Percentiles rank a stretch among this genome's conserved stretches.
phyloP scores from a whole-genome alignment of 2,113 vertebrate genomes.

The Heterochromis multidens region DNA sequence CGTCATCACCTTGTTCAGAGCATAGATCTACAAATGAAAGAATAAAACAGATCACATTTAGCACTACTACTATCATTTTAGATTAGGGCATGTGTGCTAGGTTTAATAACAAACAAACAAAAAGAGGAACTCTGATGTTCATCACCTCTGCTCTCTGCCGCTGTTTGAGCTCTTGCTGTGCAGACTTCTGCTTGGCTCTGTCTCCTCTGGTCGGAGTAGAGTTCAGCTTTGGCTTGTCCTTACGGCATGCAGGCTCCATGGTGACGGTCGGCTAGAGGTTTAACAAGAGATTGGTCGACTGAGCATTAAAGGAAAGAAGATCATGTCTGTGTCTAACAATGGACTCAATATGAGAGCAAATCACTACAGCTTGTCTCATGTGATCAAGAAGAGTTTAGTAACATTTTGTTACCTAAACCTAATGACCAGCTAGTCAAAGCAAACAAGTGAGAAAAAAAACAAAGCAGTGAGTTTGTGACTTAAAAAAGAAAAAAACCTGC shows the following conservation, averaged over 20 bases:
- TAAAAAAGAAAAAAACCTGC: neutral
- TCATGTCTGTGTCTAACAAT: neutral
- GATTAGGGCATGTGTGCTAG: neutral
- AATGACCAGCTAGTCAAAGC: neutral
- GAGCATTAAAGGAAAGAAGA: neutral
- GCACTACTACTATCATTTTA: neutral
- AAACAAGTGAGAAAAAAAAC: neutral
- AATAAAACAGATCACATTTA: neutral
- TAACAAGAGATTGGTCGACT: neutral
- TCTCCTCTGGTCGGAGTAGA: slow-evolving; percentile 84
- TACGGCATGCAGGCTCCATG: slow-evolving; percentile 85
- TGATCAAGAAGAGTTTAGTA: neutral
- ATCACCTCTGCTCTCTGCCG: slow-evolving; percentile 89
- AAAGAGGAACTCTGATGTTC: neutral
- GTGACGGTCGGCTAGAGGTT: neutral
- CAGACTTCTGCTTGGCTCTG: slow-evolving; percentile 85
- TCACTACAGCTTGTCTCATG: neutral
- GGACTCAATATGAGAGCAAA: fast-evolving
- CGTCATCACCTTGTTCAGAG: slow-evolving; percentile 95
- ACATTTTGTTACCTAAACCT: neutral
- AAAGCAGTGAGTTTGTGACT: neutral
- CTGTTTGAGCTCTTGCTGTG: slow-evolving; percentile 92
- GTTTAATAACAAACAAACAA: neutral
- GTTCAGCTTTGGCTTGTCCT: slow-evolving; percentile 85
- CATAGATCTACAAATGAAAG: slow-evolving; percentile 82